Base-by-base conservation (phyloP, 2,797 vertebrate genomes). In the Chromis chromis region DNA sequence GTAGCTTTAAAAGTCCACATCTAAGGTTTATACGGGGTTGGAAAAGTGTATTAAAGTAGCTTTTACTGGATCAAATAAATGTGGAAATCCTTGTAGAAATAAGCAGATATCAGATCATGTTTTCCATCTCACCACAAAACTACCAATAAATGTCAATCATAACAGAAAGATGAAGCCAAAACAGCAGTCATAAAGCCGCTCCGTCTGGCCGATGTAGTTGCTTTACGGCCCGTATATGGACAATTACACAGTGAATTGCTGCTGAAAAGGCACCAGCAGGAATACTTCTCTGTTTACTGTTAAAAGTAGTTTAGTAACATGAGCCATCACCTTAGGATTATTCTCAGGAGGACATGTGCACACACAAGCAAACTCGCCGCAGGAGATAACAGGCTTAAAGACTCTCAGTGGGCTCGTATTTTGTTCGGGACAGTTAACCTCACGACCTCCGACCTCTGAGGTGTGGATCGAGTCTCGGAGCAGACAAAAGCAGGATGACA, bases 381-480 rank as follows among this genome's bases (percentile, higher is more conserved):
- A 70, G 83, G 82, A 85, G 78, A 83, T 85, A 89, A 89, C 78
- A 75, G 65, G 80, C 73, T 85, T 82, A 58, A 74, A 87, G 81
- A 50, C 79, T 82, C 88, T 86, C 78, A 81, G 89, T 77, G 82
- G 79, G 78, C 82, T 84, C 65, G 59, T 68, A 76, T 74, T 77
- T 83, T 81, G 72, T 69, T 74, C 6, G n/a, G 58, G 80, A 87
- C 82, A 64, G 89, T 89, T 90, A 86, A 91, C 87, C 69, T 46
- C 1, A 0, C 4, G 2, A 74, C 87, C 89, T 81, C 40, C 83
- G 90, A 91, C 88, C 91, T 73, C 70, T 19, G 64, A 85, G 64
- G 84, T 78, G 88, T 78, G 81, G 83, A 81, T 64, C 64, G 57
- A 82, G 65, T 74, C 73, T 59, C 55, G 19, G 58, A 33, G 67